A percentile compares a stretch with the other conserved stretches of the same genome.
Evolutionary conservation across 1,140 invertebrate genomes (phyloP).

Genomic region (Plectrocnemia conspersa): DNA sequence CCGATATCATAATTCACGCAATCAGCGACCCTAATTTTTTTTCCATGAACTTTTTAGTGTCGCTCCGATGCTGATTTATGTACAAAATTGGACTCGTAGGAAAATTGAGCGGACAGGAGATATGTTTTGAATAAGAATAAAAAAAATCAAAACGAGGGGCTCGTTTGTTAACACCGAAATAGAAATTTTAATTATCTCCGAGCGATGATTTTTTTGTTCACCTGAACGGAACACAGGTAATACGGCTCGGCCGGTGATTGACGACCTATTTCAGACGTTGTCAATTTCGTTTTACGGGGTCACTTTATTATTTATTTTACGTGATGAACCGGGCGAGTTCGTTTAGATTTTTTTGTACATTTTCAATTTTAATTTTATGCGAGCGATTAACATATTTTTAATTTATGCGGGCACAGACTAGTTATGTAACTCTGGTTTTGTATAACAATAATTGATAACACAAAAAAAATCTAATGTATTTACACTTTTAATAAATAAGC

Average conservation of each 20-base stretch:
- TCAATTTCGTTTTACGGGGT: constrained; percentile 1
- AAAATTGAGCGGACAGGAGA: too few relatives aligned
- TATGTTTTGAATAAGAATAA: constrained; percentile 15
- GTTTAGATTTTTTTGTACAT: background rate
- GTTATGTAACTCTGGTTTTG: background rate
- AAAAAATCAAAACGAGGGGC: constrained; percentile 15
- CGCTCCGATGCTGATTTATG: too few relatives aligned
- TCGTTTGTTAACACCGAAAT: constrained; percentile 26
- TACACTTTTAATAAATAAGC: too few relatives aligned
- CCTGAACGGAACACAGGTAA: constrained; percentile 5
- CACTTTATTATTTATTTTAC: constrained; percentile 11
- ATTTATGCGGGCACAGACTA: background rate
- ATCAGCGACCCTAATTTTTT: too few relatives aligned
- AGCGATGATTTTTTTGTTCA: constrained; percentile 10
- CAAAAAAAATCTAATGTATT: too few relatives aligned
- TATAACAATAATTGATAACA: background rate
- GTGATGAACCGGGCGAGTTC: background rate
- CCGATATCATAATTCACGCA: too few relatives aligned
- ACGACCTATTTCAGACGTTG: constrained; percentile 11
- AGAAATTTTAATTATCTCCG: constrained; percentile 23
- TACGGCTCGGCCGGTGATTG: constrained; percentile 8
- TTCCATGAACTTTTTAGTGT: too few relatives aligned
- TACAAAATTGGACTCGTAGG: constrained; percentile 1
- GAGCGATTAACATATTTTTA: too few relatives aligned
- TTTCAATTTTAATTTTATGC: too few relatives aligned